These are phyloP conservation scores for Hydrolagus colliei DNA, from an alignment of 2,797 vertebrate genomes.

Conservation along the genomic window DNA sequence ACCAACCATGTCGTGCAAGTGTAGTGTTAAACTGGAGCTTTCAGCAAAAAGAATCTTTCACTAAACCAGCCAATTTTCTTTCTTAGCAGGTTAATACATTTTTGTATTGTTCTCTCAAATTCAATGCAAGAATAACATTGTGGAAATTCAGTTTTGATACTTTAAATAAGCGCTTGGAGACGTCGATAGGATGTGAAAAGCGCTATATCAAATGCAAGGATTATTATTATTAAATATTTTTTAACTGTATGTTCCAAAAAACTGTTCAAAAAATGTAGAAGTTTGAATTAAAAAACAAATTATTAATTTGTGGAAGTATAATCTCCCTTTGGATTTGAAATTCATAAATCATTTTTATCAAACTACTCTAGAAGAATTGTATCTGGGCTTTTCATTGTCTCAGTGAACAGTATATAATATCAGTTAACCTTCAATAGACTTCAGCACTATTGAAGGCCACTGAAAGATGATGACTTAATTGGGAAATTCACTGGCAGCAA, in stretches of 20 bases:
- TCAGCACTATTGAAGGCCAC: conserved; percentile 16
- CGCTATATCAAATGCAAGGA: too few relatives aligned
- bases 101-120: neutral
- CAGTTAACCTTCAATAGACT: conserved; percentile 24
- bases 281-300: neutral
- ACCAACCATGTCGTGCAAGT: neutral
- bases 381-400: neutral
- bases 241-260: neutral
- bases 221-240: neutral
- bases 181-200: too few relatives aligned
- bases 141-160: neutral
- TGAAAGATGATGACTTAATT: conserved; percentile 20
- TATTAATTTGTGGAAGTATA: neutral
- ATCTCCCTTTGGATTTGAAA: neutral
- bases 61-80: neutral
- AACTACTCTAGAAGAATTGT: neutral
- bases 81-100: neutral
- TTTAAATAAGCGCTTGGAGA: neutral
- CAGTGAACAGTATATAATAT: conserved; percentile 7
- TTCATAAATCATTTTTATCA: conserved; percentile 14
- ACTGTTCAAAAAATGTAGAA: neutral
- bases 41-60: neutral
- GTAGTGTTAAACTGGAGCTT: neutral
- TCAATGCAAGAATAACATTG: neutral
- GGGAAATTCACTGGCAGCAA: conserved; percentile 4